Percentiles rank a stretch among this genome's conserved stretches.
phyloP scores from a whole-genome alignment of 2,113 vertebrate species.

The Nematolebias whitei region DNA sequence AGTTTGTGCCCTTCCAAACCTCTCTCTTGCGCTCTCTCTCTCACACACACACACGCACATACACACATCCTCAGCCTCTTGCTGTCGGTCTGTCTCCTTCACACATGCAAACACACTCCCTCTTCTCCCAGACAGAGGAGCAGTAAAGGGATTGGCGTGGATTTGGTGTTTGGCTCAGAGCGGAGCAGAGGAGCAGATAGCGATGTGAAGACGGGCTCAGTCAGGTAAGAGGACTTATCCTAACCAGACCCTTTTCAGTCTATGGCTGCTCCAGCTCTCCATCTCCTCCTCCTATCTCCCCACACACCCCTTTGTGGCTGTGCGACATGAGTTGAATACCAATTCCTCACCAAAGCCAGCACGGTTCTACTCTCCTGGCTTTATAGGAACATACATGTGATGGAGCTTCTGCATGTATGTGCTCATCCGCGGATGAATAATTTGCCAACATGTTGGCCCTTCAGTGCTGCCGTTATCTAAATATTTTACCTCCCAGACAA shows the following conservation, averaged over 20 bases:
- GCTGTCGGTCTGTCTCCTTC: slow-evolving; percentile 21
- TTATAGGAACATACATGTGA: slow-evolving; percentile 37
- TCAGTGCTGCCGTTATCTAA: neutral
- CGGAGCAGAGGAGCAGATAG: slow-evolving; percentile 61
- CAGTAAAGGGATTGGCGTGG: slow-evolving; percentile 63
- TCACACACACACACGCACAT: neutral
- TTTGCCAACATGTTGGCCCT: slow-evolving; percentile 63
- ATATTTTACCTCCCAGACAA: slow-evolving; percentile 11
- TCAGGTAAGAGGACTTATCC: slow-evolving; percentile 75
- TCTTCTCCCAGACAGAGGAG: slow-evolving; percentile 56
- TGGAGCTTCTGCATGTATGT: slow-evolving; percentile 13
- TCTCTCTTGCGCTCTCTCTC: slow-evolving; percentile 19
- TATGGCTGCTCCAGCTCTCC: slow-evolving; percentile 47
- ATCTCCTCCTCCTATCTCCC: slow-evolving; percentile 27
- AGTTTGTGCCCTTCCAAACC: slow-evolving; percentile 25
- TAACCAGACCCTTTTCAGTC: slow-evolving; percentile 51
- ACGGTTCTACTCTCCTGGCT: slow-evolving; percentile 44
- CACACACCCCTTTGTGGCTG: slow-evolving; percentile 38
- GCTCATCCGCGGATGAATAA: slow-evolving; percentile 2
- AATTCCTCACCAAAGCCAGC: slow-evolving; percentile 58
- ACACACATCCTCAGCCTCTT: slow-evolving; percentile 2
- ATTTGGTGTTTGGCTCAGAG: slow-evolving; percentile 55
- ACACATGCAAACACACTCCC: slow-evolving; percentile 42
- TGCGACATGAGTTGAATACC: slow-evolving; percentile 75
- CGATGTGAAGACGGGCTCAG: slow-evolving; percentile 65